Evolutionary conservation across 1,140 invertebrate genomes (phyloP).

Genomic region (Diachasma alloeum): DNA sequence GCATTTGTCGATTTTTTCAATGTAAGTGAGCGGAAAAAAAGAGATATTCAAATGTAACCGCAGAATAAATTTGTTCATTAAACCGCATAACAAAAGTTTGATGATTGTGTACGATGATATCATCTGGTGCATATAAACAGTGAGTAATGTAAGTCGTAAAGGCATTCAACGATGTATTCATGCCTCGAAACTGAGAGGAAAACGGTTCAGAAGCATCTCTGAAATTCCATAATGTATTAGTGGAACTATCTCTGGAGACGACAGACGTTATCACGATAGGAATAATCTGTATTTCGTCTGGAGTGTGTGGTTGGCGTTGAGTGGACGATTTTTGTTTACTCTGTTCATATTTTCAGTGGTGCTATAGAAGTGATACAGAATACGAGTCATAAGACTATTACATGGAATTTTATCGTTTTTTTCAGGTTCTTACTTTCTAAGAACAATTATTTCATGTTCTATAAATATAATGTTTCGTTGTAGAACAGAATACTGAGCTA

Average conservation of each 20-base stretch:
- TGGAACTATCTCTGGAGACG: neutral
- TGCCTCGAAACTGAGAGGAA: neutral
- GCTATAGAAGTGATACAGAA: too few relatives aligned
- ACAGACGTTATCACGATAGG: neutral
- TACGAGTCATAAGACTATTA: too few relatives aligned
- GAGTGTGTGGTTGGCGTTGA: neutral
- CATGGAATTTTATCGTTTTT: too few relatives aligned
- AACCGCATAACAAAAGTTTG: neutral
- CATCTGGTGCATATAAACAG: neutral
- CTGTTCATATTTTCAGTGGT: too few relatives aligned
- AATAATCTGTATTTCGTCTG: conserved; percentile 13
- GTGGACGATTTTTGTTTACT: neutral
- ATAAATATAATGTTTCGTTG: too few relatives aligned
- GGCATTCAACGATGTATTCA: neutral
- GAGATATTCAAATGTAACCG: neutral
- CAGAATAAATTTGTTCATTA: neutral
- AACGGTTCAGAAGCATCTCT: neutral
- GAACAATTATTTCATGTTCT: too few relatives aligned
- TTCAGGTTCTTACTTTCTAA: too few relatives aligned
- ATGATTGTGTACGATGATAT: neutral
- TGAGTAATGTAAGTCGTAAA: neutral
- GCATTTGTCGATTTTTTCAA: neutral
- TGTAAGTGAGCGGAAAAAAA: neutral
- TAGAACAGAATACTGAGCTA: too few relatives aligned
- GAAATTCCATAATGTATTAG: conserved; percentile 25